Evolutionary conservation across 1,140 invertebrate species (phyloP).

Genomic region (Trichonephila clavata): DNA sequence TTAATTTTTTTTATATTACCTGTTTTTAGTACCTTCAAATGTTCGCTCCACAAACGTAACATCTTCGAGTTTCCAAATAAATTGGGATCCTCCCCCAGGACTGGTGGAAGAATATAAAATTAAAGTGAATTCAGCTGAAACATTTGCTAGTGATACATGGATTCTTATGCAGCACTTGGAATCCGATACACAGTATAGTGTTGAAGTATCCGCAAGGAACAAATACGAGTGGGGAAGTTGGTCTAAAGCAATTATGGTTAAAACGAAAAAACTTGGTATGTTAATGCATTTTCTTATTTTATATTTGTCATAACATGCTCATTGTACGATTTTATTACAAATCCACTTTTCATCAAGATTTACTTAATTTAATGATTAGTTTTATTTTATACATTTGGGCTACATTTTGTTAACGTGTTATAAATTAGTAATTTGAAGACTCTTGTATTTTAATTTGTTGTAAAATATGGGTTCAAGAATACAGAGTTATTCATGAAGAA

Average conservation of each 20-base stretch:
- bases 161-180: neutral
- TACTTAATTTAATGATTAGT: too few relatives aligned
- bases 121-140: neutral
- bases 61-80: neutral
- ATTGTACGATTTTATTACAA: too few relatives aligned
- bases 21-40: constrained; percentile 10
- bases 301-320: too few relatives aligned
- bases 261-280: neutral
- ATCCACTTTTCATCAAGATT: too few relatives aligned
- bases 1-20: too few relatives aligned
- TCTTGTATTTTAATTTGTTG: too few relatives aligned
- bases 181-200: neutral
- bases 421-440: too few relatives aligned
- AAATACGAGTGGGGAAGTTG: neutral
- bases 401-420: too few relatives aligned
- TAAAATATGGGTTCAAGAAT: too few relatives aligned
- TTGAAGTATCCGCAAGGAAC: neutral
- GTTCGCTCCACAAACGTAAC: neutral
- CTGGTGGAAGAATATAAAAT: neutral
- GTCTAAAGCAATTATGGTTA: neutral
- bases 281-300: neutral
- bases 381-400: too few relatives aligned
- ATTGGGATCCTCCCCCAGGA: neutral
- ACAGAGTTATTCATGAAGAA: too few relatives aligned
- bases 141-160: neutral